These are phyloP conservation scores for Drosophila eugracilis DNA, from an alignment of 1,140 invertebrate genomes.

Conservation along the genomic window DNA sequence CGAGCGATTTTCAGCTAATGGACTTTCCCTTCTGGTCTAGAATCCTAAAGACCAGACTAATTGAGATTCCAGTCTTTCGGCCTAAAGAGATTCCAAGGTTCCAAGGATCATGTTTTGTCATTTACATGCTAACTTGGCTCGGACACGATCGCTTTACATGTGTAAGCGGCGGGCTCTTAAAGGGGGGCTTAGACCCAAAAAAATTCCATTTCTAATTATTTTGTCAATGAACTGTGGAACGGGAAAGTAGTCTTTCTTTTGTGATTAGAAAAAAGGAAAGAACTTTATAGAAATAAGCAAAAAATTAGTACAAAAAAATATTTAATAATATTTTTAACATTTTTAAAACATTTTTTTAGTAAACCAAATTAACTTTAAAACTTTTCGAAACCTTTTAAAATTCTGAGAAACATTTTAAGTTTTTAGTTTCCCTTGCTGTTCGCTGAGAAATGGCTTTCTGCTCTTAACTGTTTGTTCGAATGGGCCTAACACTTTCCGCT, in stretches of 20 bases:
- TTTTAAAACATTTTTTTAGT: too few species aligned
- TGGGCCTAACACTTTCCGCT: slow-evolving; percentile 21
- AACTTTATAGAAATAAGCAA: too few species aligned
- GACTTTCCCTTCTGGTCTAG: slow-evolving; percentile 1
- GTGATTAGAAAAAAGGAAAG: too few species aligned
- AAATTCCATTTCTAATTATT: slow-evolving; percentile 26
- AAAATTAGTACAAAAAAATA: too few species aligned
- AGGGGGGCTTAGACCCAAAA: neutral
- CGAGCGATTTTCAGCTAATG: too few species aligned
- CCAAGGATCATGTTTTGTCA: slow-evolving; percentile 13
- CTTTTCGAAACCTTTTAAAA: neutral
- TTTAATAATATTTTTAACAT: too few species aligned
- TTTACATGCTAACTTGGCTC: slow-evolving; percentile 43
- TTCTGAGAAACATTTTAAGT: slow-evolving; percentile 3
- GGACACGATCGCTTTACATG: slow-evolving; percentile 22
- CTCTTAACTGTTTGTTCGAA: slow-evolving; percentile 12
- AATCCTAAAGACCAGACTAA: slow-evolving; percentile 6
- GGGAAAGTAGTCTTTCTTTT: too few species aligned
- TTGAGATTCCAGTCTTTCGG: slow-evolving; percentile 19
- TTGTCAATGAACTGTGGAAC: slow-evolving; percentile 4
- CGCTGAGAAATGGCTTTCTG: slow-evolving; percentile 13
- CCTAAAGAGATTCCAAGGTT: neutral
- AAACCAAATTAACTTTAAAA: too few species aligned
- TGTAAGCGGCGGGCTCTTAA: slow-evolving; percentile 6
- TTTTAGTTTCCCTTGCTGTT: too few species aligned